Evolutionary conservation across 2,888 invertebrate species (phyloP), one percentile per base, ranked within the genome.

Genomic region (Phlogophora meticulosa): DNA sequence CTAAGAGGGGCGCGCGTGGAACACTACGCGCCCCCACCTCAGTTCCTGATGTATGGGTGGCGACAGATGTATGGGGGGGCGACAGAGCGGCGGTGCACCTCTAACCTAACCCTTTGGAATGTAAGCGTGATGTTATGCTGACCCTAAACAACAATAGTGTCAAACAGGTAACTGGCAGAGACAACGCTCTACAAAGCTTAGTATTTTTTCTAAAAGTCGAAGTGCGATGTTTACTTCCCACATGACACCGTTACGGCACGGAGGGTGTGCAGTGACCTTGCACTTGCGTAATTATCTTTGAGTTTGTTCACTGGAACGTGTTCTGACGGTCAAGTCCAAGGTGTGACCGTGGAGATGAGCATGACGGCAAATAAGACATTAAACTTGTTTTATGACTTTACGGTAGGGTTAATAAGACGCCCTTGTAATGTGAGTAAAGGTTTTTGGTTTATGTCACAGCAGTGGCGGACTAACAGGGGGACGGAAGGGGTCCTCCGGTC

Each of bases 201-300:
- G n/a, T n/a, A n/a, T n/a, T n/a, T n/a, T n/a, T n/a, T n/a, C n/a
- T n/a, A n/a, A n/a, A n/a, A n/a, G n/a, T n/a, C n/a, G n/a, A n/a
- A n/a, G n/a, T n/a, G n/a, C n/a, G n/a, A 28, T 28, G 28, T 45
- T 9, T 4, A 22, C 45, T 32, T 72, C 72, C 43, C 4, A 32
- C 24, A 40, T 46, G 34, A 49, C 51, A 53, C 36, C 43, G 55
- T 74, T 57, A 57, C 42, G 51, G 42, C 58, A 57, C 17, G 5
- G 45, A 81, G 80, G 80, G 80, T 79, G 80, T 49, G 70, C 52
- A 53, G 36, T 62, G 63, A 64, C 80, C 68, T 76, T 72, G 59
- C n/a, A 60, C n/a, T 72, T 45, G 11, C 51, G 62, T 68, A 60
- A 72, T 78, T 66, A 63, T 58, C 38, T 40, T 49, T 64, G 53